These are phyloP conservation scores for Drosophila fuyamai DNA, from an alignment of 1,140 invertebrate genomes.

Conservation along the genomic window DNA sequence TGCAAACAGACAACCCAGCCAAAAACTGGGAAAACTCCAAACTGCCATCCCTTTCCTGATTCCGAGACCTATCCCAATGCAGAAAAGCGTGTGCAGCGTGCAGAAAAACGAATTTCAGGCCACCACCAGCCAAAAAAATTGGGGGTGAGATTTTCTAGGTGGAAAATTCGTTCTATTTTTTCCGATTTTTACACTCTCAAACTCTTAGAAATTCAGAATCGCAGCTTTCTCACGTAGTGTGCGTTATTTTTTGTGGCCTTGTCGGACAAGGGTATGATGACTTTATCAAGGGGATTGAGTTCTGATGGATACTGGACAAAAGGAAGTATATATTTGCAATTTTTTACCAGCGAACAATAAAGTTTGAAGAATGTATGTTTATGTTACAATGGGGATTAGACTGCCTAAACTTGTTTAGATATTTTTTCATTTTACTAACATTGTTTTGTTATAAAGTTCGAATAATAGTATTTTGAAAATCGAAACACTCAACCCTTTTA, in stretches of 20 bases:
- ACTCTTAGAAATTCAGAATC: slow-evolving; percentile 31
- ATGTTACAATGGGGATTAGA: slow-evolving; percentile 3
- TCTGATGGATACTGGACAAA: slow-evolving; percentile 14
- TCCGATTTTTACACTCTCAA: slow-evolving; percentile 10
- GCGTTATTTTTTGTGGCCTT: slow-evolving; percentile 40
- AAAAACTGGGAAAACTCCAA: slow-evolving; percentile 22
- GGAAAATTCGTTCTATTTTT: slow-evolving; percentile 17
- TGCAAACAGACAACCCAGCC: slow-evolving; percentile 25
- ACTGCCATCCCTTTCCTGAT: slow-evolving; percentile 5
- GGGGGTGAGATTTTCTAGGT: slow-evolving; percentile 3
- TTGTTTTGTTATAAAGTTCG: no score
- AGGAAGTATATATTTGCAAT: not conserved
- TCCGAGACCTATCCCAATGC: slow-evolving; percentile 47
- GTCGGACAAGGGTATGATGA: slow-evolving; percentile 40
- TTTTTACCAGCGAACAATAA: not conserved
- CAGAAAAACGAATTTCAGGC: slow-evolving; percentile 74
- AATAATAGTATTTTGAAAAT: no score
- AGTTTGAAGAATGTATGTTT: slow-evolving; percentile 4
- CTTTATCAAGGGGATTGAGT: slow-evolving; percentile 45
- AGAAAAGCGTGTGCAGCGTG: slow-evolving; percentile 55
- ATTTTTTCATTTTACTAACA: no score
- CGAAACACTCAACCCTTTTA: no score
- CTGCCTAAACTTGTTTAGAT: not conserved
- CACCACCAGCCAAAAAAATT: slow-evolving; percentile 20
- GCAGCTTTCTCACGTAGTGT: slow-evolving; percentile 31